Percentiles rank a stretch among this genome's conserved stretches.
Conservation (phyloP, 2,113 vertebrate species). For the Gnathonemus longibarbis region DNA sequence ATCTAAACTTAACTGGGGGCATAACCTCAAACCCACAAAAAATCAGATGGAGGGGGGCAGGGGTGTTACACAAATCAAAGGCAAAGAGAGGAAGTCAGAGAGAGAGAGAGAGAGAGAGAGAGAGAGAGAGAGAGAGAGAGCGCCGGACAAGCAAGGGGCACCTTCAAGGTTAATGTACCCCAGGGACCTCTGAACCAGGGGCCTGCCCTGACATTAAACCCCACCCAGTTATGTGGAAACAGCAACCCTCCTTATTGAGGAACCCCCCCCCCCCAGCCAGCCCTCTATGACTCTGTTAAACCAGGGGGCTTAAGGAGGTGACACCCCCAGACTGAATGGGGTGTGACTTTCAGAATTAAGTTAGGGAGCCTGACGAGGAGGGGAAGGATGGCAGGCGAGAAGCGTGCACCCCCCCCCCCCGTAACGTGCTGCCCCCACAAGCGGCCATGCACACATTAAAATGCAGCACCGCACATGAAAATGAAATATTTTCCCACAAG, state of each 20-base stretch:
- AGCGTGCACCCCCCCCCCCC: no score
- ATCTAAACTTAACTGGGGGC: slow-evolving; percentile 6
- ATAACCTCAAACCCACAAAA: neutral
- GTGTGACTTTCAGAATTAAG: neutral
- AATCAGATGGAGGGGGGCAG: neutral
- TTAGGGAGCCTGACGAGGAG: neutral
- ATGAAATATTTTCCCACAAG: neutral
- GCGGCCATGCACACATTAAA: neutral
- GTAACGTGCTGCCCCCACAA: no score
- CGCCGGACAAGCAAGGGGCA: neutral
- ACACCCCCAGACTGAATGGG: neutral
- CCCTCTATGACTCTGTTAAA: neutral
- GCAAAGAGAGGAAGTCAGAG: neutral
- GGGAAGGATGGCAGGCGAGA: neutral
- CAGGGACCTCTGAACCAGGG: neutral
- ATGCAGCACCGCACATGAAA: neutral
- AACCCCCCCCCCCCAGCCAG: neutral
- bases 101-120: neutral
- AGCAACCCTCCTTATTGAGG: neutral
- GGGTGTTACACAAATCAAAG: neutral
- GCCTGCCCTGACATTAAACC: slow-evolving; percentile 15
- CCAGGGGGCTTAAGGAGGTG: neutral
- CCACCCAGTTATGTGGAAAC: neutral
- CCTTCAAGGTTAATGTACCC: slow-evolving; percentile 7
- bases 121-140: neutral